phyloP scores from a whole-genome alignment of 2,113 vertebrate species.

The Melospiza melodia region DNA sequence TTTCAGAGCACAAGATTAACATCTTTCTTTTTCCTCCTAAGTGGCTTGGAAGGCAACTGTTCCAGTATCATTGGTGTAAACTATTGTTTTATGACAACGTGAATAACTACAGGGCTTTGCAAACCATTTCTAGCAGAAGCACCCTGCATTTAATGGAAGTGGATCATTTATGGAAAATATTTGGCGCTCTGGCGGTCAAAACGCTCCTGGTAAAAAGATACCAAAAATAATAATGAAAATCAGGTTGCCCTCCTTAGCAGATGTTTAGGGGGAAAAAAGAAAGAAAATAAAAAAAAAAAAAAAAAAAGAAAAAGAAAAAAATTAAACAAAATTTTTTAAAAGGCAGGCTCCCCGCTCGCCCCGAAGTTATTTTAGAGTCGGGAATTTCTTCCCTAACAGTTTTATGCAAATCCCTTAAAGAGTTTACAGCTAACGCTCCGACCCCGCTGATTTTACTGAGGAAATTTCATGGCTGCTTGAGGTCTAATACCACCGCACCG shows the following conservation, averaged over 20 bases:
- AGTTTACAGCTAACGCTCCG: slow-evolving; percentile 10
- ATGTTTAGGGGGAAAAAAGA: not conserved
- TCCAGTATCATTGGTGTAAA: not conserved
- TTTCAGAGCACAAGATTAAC: not conserved
- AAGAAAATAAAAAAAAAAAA: fast-evolving
- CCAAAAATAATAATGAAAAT: not conserved
- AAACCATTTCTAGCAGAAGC: not conserved
- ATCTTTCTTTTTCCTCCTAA: not conserved
- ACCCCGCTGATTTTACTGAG: slow-evolving; percentile 5
- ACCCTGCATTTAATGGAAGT: not conserved
- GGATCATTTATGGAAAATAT: not conserved
- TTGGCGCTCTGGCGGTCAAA: not conserved
- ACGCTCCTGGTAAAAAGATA: not conserved
- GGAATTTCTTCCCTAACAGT: slow-evolving; percentile 6
- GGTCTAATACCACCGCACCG: not conserved
- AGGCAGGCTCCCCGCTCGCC: fast-evolving
- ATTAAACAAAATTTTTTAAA: fast-evolving
- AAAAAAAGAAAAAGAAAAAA: too few species aligned
- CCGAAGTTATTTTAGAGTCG: not conserved
- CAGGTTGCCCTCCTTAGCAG: not conserved
- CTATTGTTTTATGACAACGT: not conserved
- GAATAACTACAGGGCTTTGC: not conserved
- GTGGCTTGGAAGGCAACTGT: not conserved
- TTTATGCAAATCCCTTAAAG: slow-evolving; percentile 34
- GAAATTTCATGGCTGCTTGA: not conserved